Evolutionary conservation across 2,888 invertebrate species (phyloP).

Genomic region (Apomyelois bistriatella): DNA sequence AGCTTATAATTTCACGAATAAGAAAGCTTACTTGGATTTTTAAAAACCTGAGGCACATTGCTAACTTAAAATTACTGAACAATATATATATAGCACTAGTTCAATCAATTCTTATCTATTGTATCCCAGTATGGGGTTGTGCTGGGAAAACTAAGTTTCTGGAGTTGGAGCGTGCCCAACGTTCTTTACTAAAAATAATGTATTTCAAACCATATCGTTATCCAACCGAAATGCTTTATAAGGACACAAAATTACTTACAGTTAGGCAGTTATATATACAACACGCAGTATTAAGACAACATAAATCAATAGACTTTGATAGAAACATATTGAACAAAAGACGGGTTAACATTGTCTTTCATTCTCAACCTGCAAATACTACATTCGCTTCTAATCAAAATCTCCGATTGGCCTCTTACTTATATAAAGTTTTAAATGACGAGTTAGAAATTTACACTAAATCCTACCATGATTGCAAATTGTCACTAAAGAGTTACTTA

Average conservation of each 20-base stretch:
- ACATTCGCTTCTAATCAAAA: neutral
- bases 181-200: neutral
- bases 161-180: neutral
- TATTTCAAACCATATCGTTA: neutral
- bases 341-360: neutral
- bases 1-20: neutral
- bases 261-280: neutral
- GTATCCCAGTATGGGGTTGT: neutral
- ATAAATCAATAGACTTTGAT: neutral
- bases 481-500: neutral
- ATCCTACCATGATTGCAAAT: neutral
- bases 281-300: neutral
- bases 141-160: neutral
- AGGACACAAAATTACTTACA: neutral
- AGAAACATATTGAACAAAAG: neutral
- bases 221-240: neutral
- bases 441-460: neutral
- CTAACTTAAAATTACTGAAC: neutral
- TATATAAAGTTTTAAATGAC: neutral
- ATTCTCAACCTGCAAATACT: neutral
- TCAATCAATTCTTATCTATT: neutral
- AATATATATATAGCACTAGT: neutral
- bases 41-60: neutral
- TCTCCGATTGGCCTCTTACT: neutral
- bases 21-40: neutral